Evolutionary conservation across 2,888 invertebrate genomes (phyloP).

Genomic region (Yponomeuta cagnagella): DNA sequence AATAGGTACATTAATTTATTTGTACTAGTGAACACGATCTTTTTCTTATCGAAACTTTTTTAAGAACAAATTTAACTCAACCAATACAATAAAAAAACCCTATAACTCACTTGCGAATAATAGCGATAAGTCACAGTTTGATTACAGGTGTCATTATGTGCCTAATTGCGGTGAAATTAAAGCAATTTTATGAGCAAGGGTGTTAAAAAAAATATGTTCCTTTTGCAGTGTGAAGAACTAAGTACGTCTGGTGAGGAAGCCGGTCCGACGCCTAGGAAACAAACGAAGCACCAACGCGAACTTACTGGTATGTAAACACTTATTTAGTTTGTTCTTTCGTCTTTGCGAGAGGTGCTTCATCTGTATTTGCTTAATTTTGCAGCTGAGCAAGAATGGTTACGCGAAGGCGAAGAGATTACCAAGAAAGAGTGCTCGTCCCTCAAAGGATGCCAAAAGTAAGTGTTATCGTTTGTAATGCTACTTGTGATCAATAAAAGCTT

Average conservation of each 20-base stretch:
- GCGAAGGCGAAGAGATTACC: constrained; percentile 65
- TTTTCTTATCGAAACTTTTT: too few species aligned
- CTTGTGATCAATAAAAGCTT: neutral
- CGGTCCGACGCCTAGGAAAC: constrained; percentile 78
- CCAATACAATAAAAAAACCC: too few species aligned
- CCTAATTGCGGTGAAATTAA: too few species aligned
- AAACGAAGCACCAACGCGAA: constrained; percentile 72
- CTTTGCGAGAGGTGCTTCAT: neutral
- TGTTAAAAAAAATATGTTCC: neutral
- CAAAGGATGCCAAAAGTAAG: constrained; percentile 71
- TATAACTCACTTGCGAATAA: too few species aligned
- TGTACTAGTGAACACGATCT: too few species aligned
- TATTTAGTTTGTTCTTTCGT: neutral
- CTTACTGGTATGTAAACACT: constrained; percentile 45
- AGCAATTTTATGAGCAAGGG: too few species aligned
- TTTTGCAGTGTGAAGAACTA: constrained; percentile 74
- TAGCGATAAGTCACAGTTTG: too few species aligned
- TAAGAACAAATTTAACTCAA: too few species aligned
- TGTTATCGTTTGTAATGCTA: constrained; percentile 18
- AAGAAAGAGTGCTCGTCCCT: constrained; percentile 62
- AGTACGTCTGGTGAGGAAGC: constrained; percentile 72
- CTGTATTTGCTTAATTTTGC: constrained; percentile 22
- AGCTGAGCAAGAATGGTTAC: constrained; percentile 71
- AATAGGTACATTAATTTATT: too few species aligned
- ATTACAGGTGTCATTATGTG: too few species aligned